Percentiles rank a stretch among this genome's conserved stretches.
phyloP scores from a whole-genome alignment of 2,888 invertebrate species.

The Pristionchus japonicus region DNA sequence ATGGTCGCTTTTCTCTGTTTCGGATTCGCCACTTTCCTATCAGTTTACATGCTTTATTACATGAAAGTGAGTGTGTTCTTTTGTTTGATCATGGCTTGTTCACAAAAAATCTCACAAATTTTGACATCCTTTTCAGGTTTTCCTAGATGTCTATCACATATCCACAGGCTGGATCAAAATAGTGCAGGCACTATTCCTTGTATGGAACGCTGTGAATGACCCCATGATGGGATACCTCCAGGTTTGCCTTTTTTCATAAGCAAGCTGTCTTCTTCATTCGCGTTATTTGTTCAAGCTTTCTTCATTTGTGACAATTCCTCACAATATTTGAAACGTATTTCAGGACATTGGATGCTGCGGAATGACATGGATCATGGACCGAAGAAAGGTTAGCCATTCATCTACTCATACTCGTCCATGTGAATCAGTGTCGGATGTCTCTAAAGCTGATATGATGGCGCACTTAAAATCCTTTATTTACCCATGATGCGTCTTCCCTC shows the following conservation, averaged over 20 bases:
- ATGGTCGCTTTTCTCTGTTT: constrained; percentile 40
- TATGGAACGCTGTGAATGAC: constrained; percentile 67
- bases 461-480: not conserved
- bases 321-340: constrained; percentile 1
- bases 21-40: constrained; percentile 43
- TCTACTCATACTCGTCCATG: not conserved
- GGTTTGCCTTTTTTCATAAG: constrained; percentile 45
- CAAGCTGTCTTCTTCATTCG: too few relatives aligned
- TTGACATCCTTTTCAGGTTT: not conserved
- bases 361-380: constrained; percentile 66
- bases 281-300: not conserved
- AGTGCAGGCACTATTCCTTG: constrained; percentile 58
- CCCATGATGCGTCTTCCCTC: not conserved
- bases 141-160: constrained; percentile 59
- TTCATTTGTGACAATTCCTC: too few relatives aligned
- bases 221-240: constrained; percentile 65
- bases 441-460: not conserved
- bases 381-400: constrained; percentile 53
- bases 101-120: too few relatives aligned
- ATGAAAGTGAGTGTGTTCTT: constrained; percentile 27
- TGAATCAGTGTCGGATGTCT: not conserved
- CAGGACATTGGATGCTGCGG: constrained; percentile 64
- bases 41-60: constrained; percentile 39
- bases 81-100: too few relatives aligned
- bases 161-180: constrained; percentile 55